Evolutionary conservation across 2,888 invertebrate species (phyloP).

Genomic region (Oscheius sp.): DNA sequence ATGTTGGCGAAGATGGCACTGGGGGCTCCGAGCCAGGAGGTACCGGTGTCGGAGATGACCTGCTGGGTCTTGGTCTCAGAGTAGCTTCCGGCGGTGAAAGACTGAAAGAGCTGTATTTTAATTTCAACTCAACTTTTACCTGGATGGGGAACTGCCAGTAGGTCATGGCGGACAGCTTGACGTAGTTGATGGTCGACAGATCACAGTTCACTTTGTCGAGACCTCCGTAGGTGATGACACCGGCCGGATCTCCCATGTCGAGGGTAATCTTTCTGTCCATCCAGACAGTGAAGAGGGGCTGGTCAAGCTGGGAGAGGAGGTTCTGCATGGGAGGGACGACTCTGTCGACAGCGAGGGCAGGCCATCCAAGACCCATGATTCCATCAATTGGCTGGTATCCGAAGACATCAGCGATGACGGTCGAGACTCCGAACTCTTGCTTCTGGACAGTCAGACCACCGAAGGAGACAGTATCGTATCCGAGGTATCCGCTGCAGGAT

Average conservation of each 20-base stretch:
- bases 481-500: conserved; percentile 64
- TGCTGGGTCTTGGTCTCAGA: conserved; percentile 45
- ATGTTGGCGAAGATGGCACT: conserved; percentile 47
- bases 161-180: conserved; percentile 61
- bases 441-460: conserved; percentile 56
- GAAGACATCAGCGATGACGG: conserved; percentile 60
- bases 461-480: conserved; percentile 56
- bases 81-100: conserved; percentile 57
- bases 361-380: conserved; percentile 70
- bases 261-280: conserved; percentile 77
- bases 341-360: conserved; percentile 85
- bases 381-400: conserved; percentile 69
- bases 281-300: conserved; percentile 93
- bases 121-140: conserved; percentile 9
- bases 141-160: conserved; percentile 69
- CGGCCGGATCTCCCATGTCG: conserved; percentile 29
- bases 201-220: conserved; percentile 65
- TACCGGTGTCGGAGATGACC: conserved; percentile 69
- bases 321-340: conserved; percentile 92
- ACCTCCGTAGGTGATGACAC: conserved; percentile 67
- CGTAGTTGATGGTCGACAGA: conserved; percentile 53
- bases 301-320: conserved; percentile 83
- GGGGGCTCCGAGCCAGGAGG: conserved; percentile 64
- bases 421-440: conserved; percentile 64
- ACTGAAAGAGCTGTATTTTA: neutral